Base-by-base conservation (phyloP, 2,888 invertebrate species). In the Mythimna lalbum region DNA sequence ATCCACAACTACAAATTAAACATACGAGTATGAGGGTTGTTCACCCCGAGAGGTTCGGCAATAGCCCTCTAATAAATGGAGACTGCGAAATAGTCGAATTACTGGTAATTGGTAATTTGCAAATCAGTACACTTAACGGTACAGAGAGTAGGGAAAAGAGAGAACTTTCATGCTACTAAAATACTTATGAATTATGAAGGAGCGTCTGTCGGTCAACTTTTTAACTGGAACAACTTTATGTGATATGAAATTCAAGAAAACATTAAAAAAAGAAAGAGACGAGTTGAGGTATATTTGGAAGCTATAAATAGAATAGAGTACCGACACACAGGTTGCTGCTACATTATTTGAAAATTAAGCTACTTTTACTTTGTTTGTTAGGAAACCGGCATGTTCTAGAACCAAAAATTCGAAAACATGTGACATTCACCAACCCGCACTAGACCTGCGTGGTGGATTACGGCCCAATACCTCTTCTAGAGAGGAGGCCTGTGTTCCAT, bases 1-100 rank as follows among this genome's bases (percentile, higher is more conserved):
- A 93, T 91, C 83, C 84, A 85, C 88, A 88, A 88, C 89, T 90
- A 88, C 91, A 92, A 92, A 93, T 93, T 93, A 91, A 88, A 89
- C 90, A 92, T 92, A 89, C 81, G 87, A 89, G 90, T 92, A 89
- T 81, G 87, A 89, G 90, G 89, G 90, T 88, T 86, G 86, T 88
- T 88, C 81, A 89, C 90, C 91, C 89, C 86, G 79, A 84, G 86
- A 87, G 87, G 83, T 87, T 88, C 83, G 78, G 72, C 86, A 91
- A 90, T 90, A 88, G 87, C 89, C 89, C 88, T 89, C 87, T 90
- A 90, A 90, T 90, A 83, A 88, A 91, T 91, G 91, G 87, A 88
- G 85, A 87, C 80, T 80, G 80, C 71, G 82, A 88, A 90, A 89
- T 89, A 88, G 89, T 89, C 89, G 88, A 91, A 91, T 92, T 91